Base-by-base conservation (phyloP, 2,888 invertebrate genomes). In the Neoitamus cyanurus region DNA sequence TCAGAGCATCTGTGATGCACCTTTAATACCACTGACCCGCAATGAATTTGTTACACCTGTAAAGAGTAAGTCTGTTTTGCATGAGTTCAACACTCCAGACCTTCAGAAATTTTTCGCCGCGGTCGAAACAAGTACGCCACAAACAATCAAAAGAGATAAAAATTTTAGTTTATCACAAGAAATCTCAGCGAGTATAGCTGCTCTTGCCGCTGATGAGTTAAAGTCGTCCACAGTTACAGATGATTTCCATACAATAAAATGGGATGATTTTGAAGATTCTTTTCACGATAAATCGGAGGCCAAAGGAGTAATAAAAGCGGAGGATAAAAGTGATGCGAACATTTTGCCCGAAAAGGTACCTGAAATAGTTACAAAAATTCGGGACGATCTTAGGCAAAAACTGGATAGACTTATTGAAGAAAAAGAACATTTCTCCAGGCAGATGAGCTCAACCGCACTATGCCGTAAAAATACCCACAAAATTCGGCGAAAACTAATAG, bases 181-280 rank as follows among this genome's bases (percentile, higher is more conserved):
- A 88, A 88, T 91, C 28, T 86, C 87, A 15, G 90, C 90, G 30
- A 90, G 89, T 85, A 88, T 89, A 13, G 88, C 88, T 37, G 91
- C 91, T 5, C 87, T 91, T 11, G 84, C 91, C 4, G 90, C 88
- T 5, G 91, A 91, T 86, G 90, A 90, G 87, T 37, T 83, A 87
- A 86, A n/a, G 80, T n/a, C 28, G 6, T 48, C 46, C 13, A 13
- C 77, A 7, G 30, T 80, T 31, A 34, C 34, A 9, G 58, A 80
- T 20, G 82, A 82, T 69, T 69, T 82, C 13, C 30, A 69, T 4
- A 69, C 36, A 28, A 82, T 82, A 13, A 69, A 25, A n/a, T 82
- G 82, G 82, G 82, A 82, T 5, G 82, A 82, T 5, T 36, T 37
- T 69, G 82, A 82, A 37, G 82, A 69, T 25, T 82, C 82, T 6